Conservation (phyloP, 2,888 invertebrate species). For the Drosophila hamatofila region DNA sequence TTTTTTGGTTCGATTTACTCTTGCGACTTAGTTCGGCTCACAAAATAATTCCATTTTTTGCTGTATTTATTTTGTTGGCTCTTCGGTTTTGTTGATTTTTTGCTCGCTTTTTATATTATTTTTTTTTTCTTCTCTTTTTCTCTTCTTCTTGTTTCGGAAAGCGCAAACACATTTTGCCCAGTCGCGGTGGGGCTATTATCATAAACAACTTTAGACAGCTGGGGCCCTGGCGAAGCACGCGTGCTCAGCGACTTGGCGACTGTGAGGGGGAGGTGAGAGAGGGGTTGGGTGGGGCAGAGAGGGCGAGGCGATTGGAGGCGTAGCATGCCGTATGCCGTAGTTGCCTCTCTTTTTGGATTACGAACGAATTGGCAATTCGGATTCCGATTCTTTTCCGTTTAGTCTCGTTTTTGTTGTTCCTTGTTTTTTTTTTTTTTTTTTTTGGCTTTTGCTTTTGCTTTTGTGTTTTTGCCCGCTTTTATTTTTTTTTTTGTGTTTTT, state of each 20-base stretch:
- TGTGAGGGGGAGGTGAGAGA: neutral
- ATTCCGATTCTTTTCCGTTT: slow-evolving; percentile 45
- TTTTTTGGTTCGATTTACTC: slow-evolving; percentile 31
- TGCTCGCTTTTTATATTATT: slow-evolving; percentile 12
- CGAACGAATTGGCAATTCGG: slow-evolving; percentile 65
- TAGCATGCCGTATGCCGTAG: slow-evolving; percentile 7
- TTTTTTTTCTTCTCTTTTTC: neutral
- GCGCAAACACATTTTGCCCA: slow-evolving; percentile 63
- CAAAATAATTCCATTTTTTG: slow-evolving; percentile 53
- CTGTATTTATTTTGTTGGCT: slow-evolving; percentile 26
- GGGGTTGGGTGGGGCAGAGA: no score
- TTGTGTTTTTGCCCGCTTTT: slow-evolving; percentile 14
- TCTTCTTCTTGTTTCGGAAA: slow-evolving; percentile 26
- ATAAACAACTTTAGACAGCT: slow-evolving; percentile 79
- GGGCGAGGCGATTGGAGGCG: neutral
- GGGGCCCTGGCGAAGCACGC: slow-evolving; percentile 57
- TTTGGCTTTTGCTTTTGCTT: slow-evolving; percentile 17
- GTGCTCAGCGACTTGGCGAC: slow-evolving; percentile 1
- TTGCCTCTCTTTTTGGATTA: slow-evolving; percentile 63
- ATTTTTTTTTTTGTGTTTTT: neutral
- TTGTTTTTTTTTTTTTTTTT: neutral
- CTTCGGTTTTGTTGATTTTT: slow-evolving; percentile 41
- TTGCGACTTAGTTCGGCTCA: slow-evolving; percentile 57
- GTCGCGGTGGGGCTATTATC: slow-evolving; percentile 60
- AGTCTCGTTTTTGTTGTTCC: slow-evolving; percentile 21